Base-by-base conservation (phyloP, 2,797 vertebrate species). In the Rhinella marina region DNA sequence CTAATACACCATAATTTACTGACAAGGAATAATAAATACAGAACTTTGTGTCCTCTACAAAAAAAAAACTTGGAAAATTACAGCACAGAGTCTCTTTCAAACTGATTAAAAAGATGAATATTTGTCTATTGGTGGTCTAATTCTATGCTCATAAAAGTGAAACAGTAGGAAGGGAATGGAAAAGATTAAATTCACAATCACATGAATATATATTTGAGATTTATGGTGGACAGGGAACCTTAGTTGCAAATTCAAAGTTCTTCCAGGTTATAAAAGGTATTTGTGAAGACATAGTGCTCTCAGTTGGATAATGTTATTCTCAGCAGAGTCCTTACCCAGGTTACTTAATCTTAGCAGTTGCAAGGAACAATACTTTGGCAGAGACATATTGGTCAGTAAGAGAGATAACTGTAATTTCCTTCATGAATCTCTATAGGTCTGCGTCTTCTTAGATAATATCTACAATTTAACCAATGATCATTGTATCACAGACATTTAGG, bases 251-350 rank as follows among this genome's bases (percentile, higher is more conserved):
- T 66, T 81, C 32, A 21, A 61, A 64, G 17, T 64, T 81, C 59
- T 59, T 62, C 17, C 27, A 48, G 29, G 59, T 52, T 86, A 56
- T 23, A 68, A 32, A 59, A 16, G 50, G 23, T 64, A 23, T 78
- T 13, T 62, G 32, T 29, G 2, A 27, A 52, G n/a, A 72, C 54
- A 17, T 56, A 86, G 21, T 78, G 59, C 59, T 64, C 84, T 54
- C 84, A 52, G 84, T 66, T 77, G 84, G 57, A 81, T 81, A 87
- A 73, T 87, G 64, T 73, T 66, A 81, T 81, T 62, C 77, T 29
- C 54, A 72, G 85, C 52, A 80, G 23, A 73, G 10, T 80, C 50
- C 21, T 57, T 61, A 76, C 80, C 41, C 54, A 23, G 72, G 84
- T 85, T 86, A 59, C 62, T 84, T 41, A 72, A 59, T 81, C 85